Conservation (phyloP, 2,113 vertebrate species). For the Podilymbus podiceps region DNA sequence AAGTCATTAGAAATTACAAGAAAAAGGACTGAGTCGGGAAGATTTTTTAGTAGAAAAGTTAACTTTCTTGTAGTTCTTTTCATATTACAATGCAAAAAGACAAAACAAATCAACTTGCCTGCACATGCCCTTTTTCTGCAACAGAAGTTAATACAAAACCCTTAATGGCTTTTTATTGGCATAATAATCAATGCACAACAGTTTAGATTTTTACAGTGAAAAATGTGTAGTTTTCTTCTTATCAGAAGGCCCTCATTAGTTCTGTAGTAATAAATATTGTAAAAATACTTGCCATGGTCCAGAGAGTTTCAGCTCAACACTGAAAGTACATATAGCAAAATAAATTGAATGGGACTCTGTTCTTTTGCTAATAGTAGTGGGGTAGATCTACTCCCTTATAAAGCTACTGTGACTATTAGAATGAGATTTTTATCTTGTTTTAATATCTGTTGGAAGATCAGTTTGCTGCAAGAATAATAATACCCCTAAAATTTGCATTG, state of each 20-base stretch:
- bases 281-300: background rate
- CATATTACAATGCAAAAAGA: fast-evolving
- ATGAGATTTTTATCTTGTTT: background rate
- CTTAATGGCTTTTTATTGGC: background rate
- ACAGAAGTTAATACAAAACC: background rate
- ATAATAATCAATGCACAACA: background rate
- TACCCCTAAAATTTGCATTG: background rate
- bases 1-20: background rate
- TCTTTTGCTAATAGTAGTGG: background rate
- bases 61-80: background rate
- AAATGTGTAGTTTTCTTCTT: background rate
- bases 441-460: background rate
- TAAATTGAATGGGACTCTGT: background rate
- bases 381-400: background rate
- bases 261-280: background rate
- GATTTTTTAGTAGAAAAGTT: background rate
- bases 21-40: background rate
- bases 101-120: background rate
- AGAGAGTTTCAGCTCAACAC: background rate
- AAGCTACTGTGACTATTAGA: background rate
- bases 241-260: background rate
- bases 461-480: background rate
- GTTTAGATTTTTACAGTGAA: background rate
- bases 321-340: background rate
- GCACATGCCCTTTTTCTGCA: background rate